Base-by-base conservation (phyloP, 92 coral and sea anemone species). In the Virgularia gustaviana region DNA sequence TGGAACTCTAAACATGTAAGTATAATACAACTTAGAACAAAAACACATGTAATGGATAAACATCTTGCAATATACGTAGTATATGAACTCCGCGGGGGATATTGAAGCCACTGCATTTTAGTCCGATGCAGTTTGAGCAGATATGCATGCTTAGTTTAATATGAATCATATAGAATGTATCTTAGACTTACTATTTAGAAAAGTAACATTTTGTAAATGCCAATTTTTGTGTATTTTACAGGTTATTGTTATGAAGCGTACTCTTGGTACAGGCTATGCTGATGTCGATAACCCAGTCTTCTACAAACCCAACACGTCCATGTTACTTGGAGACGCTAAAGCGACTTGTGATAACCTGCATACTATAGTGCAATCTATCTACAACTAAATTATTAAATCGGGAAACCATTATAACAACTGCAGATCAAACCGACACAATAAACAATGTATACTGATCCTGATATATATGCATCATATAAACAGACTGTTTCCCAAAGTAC, bases 321-420 rank as follows among this genome's bases (percentile, higher is more conserved):
- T 92, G 98, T 87, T 92, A 78, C 90, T 92, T 80, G 98, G 98
- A 41, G 98, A 92, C 88, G 98, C 98, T 58, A 92, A 92, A 72
- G 77, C 89, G 58, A 81, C 88, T 73, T 92, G 98, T 39, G 98
- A 92, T 58, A 72, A 86, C 37, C 82, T 92, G 9, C 87, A 68
- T 3, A 49, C 18, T 49, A 29, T 68, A 38, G 75, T 68, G 11
- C 60, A 49, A 32, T 68, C 75, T 24, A 49, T 68, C 34, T 68
- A 68, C 35, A 49, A 68, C 18, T 68, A 32, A 68, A 30, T 36
- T n/a, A n/a, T n/a, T n/a, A n/a, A n/a, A n/a, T n/a, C n/a, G n/a
- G n/a, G 13, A 4, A 16, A 13, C 20, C 13, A 22, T 16, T 13
- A 43, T 13, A 43, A 13, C 13, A 12, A 60, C 6, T 32, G 15